Percentiles rank a stretch among this genome's conserved stretches.
Evolutionary conservation across 2,113 vertebrate genomes (phyloP).

Genomic region (Ancistrus triradiatus): DNA sequence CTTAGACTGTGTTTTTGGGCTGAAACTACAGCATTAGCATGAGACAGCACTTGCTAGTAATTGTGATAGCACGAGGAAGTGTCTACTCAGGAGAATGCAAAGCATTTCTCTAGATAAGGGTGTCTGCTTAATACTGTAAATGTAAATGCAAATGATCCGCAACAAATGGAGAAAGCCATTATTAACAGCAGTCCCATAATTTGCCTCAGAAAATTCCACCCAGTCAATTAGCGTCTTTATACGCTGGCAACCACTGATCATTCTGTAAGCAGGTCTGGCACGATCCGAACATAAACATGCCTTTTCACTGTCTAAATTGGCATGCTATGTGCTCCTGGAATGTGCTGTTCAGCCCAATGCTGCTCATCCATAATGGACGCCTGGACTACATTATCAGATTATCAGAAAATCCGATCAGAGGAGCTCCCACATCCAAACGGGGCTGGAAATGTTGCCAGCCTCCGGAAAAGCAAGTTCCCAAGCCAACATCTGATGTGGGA

Average conservation of each 20-base stretch:
- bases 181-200: slow-evolving; percentile 56
- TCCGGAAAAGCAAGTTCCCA: slow-evolving; percentile 29
- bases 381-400: slow-evolving; percentile 58
- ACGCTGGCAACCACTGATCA: slow-evolving; percentile 58
- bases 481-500: slow-evolving; percentile 54
- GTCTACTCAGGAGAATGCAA: too few species aligned
- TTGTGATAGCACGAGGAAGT: too few species aligned
- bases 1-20: too few species aligned
- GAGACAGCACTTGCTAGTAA: too few species aligned
- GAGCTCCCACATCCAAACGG: slow-evolving; percentile 27
- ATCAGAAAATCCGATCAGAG: slow-evolving; percentile 63
- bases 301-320: slow-evolving; percentile 58
- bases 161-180: slow-evolving; percentile 55
- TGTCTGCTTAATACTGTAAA: too few species aligned
- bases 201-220: slow-evolving; percentile 63
- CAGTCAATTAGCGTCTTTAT: slow-evolving; percentile 56
- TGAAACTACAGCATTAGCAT: too few species aligned
- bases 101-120: too few species aligned
- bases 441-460: slow-evolving; percentile 43
- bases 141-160: too few species aligned
- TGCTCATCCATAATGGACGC: slow-evolving; percentile 47
- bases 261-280: slow-evolving; percentile 58
- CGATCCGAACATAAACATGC: slow-evolving; percentile 60
- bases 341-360: slow-evolving; percentile 44
- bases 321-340: slow-evolving; percentile 43